Base-by-base conservation (phyloP, 2,888 invertebrate species). In the Scrobipalpa costella region DNA sequence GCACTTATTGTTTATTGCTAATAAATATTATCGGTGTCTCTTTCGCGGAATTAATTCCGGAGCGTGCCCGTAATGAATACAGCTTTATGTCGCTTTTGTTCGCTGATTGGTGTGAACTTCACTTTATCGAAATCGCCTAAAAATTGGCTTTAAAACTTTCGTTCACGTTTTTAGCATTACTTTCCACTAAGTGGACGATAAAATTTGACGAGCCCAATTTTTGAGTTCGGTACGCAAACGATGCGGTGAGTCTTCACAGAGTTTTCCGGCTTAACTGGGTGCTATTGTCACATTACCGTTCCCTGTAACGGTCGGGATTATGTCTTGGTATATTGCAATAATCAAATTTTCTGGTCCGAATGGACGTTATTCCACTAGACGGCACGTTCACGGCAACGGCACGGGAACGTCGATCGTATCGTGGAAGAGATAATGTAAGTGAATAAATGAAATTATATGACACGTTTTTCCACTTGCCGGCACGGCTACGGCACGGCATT, bases 311-410 rank as follows among this genome's bases (percentile, higher is more conserved):
- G 65, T 61, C n/a, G 60, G 64, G 63, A 64, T 68, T 64, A 68
- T 65, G 70, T 75, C 76, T 76, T 75, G 76, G 75, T 73, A 73
- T 73, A 71, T 69, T 58, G 68, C 67, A 66, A 69, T 84, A 84
- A 84, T 84, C 78, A 71, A 81, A 84, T 84, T 83, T 76, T 69
- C 67, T 63, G 63, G 65, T 58, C 73, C 80, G 79, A 81, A 84
- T n/a, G n/a, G n/a, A n/a, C n/a, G n/a, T n/a, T n/a, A n/a, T n/a
- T n/a, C n/a, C n/a, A n/a, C n/a, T n/a, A n/a, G n/a, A n/a, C n/a
- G n/a, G n/a, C n/a, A n/a, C n/a, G n/a, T n/a, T n/a, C n/a, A n/a
- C n/a, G n/a, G n/a, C n/a, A n/a, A n/a, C n/a, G n/a, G n/a, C n/a
- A n/a, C n/a, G n/a, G n/a, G n/a, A n/a, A n/a, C n/a, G n/a, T n/a